Evolutionary conservation across 2,797 vertebrate species (phyloP).

Genomic region (Benthosema pterotum): DNA sequence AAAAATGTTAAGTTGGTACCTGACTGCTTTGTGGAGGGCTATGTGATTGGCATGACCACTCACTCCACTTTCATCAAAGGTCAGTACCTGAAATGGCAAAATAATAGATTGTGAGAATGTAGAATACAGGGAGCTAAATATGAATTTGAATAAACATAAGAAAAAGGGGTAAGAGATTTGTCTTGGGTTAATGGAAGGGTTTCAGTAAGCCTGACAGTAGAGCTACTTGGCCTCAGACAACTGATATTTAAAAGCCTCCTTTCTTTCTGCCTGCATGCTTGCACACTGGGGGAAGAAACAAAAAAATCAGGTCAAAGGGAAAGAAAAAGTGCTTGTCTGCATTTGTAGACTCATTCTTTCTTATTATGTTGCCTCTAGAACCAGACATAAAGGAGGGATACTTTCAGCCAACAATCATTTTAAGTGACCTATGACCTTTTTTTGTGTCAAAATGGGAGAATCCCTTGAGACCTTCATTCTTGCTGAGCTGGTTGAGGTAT

Average conservation of each 20-base stretch:
- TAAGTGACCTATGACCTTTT: conserved; percentile 20
- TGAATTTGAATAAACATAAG: conserved; percentile 40
- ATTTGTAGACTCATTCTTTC: conserved; percentile 29
- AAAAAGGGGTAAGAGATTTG: conserved; percentile 38
- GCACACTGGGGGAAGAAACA: conserved; percentile 52
- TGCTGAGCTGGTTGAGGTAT: conserved; percentile 3
- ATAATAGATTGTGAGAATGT: conserved; percentile 40
- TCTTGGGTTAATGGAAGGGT: conserved; percentile 41
- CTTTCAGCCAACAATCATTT: conserved; percentile 9
- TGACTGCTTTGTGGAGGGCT: conserved; percentile 83
- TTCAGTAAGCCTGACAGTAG: conserved; percentile 49
- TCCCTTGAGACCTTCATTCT: conserved; percentile 10
- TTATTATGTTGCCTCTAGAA: conserved; percentile 39
- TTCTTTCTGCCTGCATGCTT: conserved; percentile 62
- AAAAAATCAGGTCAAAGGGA: conserved; percentile 56
- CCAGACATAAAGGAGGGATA: conserved; percentile 29
- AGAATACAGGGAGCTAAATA: conserved; percentile 40
- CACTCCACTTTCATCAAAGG: conserved; percentile 91
- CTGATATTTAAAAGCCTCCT: conserved; percentile 66
- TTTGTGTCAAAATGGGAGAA: background rate
- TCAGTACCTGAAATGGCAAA: conserved; percentile 88
- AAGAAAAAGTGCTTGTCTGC: conserved; percentile 52
- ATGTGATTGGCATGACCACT: conserved; percentile 93
- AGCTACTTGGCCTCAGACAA: conserved; percentile 63
- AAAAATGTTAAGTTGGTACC: conserved; percentile 65